A percentile compares a stretch with the other conserved stretches of the same genome.
Evolutionary conservation across 37 sponge, comb jelly and placozoan species (phyloP).

Genomic region (Spongilla lacustris): DNA sequence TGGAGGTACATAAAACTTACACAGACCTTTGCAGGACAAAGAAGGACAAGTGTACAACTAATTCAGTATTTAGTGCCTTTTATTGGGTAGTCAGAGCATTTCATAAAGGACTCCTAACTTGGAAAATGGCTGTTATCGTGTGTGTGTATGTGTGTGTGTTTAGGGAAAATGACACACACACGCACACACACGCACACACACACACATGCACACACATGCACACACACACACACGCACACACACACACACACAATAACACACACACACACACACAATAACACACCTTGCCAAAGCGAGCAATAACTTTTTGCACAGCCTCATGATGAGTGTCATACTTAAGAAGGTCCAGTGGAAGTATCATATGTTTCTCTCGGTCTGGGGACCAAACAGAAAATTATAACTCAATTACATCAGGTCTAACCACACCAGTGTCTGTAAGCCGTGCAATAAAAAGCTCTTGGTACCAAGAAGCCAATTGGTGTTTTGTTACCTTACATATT

Average conservation of each 20-base stretch:
- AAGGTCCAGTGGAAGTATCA: slow-evolving; percentile 69
- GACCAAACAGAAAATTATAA: background rate
- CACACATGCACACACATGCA: background rate
- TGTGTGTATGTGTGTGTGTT: background rate
- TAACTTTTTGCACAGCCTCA: slow-evolving; percentile 25
- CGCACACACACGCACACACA: background rate
- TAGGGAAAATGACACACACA: background rate
- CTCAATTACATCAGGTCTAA: too few relatives aligned
- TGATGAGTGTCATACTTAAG: slow-evolving; percentile 54
- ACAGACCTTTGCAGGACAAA: too few relatives aligned
- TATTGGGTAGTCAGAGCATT: too few relatives aligned
- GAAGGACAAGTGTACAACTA: too few relatives aligned
- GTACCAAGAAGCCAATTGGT: too few relatives aligned
- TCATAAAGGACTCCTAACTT: too few relatives aligned
- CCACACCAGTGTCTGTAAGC: too few relatives aligned
- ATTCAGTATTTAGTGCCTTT: too few relatives aligned
- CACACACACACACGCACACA: slow-evolving; percentile 3
- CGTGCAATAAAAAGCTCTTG: too few relatives aligned
- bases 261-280: slow-evolving; percentile 3
- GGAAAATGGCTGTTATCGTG: too few relatives aligned
- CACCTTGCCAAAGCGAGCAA: slow-evolving; percentile 63
- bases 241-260: slow-evolving; percentile 12
- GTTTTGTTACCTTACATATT: too few relatives aligned
- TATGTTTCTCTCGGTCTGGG: slow-evolving; percentile 57
- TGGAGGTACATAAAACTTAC: too few relatives aligned